phyloP scores from a whole-genome alignment of 2,797 vertebrate genomes.

The Gadopsis bispinosus region DNA sequence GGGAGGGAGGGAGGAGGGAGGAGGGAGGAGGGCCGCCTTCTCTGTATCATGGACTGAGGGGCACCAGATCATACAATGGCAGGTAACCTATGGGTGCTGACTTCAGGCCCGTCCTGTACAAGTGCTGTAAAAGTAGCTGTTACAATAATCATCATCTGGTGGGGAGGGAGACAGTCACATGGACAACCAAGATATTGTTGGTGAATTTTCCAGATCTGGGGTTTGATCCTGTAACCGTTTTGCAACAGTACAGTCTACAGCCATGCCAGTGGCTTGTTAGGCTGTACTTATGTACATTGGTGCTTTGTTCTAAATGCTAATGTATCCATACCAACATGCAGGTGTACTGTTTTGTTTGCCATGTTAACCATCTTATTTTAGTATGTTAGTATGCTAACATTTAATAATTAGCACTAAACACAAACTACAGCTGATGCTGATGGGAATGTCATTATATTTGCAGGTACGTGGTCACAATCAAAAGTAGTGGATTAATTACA shows the following conservation, averaged over 20 bases:
- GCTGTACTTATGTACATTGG: background rate
- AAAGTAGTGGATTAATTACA: background rate
- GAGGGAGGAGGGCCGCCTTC: background rate
- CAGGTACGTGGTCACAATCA: background rate
- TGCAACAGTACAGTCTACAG: conserved; percentile 4
- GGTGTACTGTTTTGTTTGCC: background rate
- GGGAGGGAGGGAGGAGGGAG: conserved; percentile 13
- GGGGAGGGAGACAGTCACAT: background rate
- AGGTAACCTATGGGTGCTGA: conserved; percentile 48
- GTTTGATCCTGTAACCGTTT: background rate
- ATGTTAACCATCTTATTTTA: background rate
- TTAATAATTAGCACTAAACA: background rate
- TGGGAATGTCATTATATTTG: background rate
- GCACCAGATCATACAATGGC: conserved; percentile 55
- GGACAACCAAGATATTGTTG: background rate
- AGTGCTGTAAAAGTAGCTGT: conserved; percentile 3
- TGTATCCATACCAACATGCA: background rate
- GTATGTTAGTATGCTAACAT: background rate
- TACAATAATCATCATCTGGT: background rate
- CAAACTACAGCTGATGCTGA: background rate
- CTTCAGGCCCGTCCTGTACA: conserved; percentile 16
- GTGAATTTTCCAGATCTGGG: too few relatives aligned
- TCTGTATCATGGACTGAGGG: conserved; percentile 12
- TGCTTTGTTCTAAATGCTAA: background rate
- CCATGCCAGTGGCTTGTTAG: background rate